Percentiles rank a stretch among this genome's conserved stretches.
phyloP scores from a whole-genome alignment of 2,888 invertebrate species.

The Mamestra brassicae region DNA sequence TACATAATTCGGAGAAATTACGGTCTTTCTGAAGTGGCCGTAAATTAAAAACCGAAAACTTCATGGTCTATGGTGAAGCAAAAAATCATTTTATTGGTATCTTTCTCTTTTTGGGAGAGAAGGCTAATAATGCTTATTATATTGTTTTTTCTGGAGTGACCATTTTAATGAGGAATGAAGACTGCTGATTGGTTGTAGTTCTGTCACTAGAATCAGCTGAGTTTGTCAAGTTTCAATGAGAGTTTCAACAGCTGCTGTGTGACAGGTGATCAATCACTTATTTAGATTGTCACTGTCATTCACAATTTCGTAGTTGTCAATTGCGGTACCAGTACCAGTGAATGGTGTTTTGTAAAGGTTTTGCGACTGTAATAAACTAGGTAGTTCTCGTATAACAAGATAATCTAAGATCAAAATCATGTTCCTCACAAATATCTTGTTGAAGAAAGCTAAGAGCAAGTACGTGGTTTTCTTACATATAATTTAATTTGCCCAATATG shows the following conservation, averaged over 20 bases:
- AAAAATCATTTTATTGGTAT: neutral
- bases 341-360: slow-evolving; percentile 19
- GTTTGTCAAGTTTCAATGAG: too few relatives aligned
- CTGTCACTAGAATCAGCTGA: slow-evolving; percentile 16
- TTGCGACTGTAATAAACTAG: slow-evolving; percentile 5
- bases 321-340: neutral
- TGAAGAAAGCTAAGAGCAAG: slow-evolving; percentile 95
- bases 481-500: neutral
- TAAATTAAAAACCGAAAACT: neutral
- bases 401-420: slow-evolving; percentile 77
- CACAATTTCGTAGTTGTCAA: neutral
- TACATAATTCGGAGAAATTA: neutral
- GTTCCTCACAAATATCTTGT: slow-evolving; percentile 93
- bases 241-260: slow-evolving; percentile 9
- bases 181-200: neutral
- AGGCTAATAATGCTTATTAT: neutral
- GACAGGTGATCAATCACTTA: neutral
- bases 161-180: neutral
- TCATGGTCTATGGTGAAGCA: slow-evolving; percentile 4
- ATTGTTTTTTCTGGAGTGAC: too few relatives aligned
- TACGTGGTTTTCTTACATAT: slow-evolving; percentile 83
- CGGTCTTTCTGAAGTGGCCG: neutral
- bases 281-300: neutral
- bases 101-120: slow-evolving; percentile 4
- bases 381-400: neutral